Evolutionary conservation across 2,797 vertebrate species (phyloP), one percentile per base, ranked within the genome.

Genomic region (Myripristis jacobus): DNA sequence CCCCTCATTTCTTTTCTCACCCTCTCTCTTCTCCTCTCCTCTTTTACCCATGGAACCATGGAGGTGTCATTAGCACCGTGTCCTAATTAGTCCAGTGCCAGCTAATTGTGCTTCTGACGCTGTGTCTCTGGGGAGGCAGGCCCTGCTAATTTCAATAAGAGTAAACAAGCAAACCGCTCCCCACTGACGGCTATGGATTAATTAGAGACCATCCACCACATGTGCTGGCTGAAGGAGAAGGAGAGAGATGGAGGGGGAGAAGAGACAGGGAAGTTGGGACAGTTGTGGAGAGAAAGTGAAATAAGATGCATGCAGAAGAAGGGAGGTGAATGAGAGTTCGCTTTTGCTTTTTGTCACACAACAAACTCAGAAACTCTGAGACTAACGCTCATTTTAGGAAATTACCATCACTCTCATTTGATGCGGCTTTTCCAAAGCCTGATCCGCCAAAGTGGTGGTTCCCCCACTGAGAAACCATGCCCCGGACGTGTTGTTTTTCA

Each of bases 111-210:
- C 84, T 85, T 90, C 80, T 88, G 89, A 92, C 79, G 86, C 78
- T 1, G 63, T 9, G 63, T 91, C 93, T 89, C 90, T 44, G 61
- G 92, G 88, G 91, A 92, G 77, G 80, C 54, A 77, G 80, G 88
- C 72, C 86, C 74, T 77, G 88, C 89, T 93, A 89, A 93, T 94
- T 93, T 93, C 92, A 93, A 94, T 93, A 92, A 92, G 90, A 84
- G 92, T 94, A 93, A 94, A 93, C 93, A 92, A 93, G 92, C 89
- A 88, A 90, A 90, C 68, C 51, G 63, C 81, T 91, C 89, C 89
- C 90, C 69, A 73, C 84, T 88, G 88, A 90, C 66, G 81, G 81
- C 79, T 52, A 73, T 27, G 77, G 90, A 91, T 93, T 93, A 93
- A 93, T 93, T 93, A 92, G 89, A 88, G 88, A 83, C 78, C 59